phyloP scores from a whole-genome alignment of 2,113 vertebrate genomes.

The Gallinago media region DNA sequence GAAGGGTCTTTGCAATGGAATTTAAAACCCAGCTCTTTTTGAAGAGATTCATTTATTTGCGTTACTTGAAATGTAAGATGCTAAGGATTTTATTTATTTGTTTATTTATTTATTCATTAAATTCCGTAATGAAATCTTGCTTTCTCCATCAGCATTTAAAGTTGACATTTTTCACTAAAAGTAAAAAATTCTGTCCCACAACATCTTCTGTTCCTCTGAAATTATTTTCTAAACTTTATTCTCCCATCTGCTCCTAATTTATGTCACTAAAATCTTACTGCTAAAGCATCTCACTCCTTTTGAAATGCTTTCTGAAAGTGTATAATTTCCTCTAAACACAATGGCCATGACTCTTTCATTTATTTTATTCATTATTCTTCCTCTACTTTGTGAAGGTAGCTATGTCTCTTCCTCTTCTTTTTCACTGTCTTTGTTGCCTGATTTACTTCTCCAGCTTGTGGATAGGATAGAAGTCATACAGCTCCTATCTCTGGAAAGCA shows the following conservation, averaged over 20 bases:
- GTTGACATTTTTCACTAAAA: background rate
- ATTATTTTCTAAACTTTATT: background rate
- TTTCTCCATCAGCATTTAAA: background rate
- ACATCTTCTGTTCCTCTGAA: background rate
- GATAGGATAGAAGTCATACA: background rate
- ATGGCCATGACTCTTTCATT: background rate
- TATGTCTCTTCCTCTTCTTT: background rate
- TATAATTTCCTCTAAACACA: background rate
- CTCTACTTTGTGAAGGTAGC: background rate
- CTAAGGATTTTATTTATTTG: background rate
- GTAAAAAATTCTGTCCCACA: background rate
- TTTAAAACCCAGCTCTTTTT: background rate
- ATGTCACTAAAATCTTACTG: background rate
- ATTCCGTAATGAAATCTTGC: background rate
- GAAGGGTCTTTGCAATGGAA: background rate
- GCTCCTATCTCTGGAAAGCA: background rate
- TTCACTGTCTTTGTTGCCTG: background rate
- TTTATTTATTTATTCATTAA: background rate
- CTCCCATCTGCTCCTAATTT: background rate
- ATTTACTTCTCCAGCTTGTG: background rate
- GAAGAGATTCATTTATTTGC: background rate
- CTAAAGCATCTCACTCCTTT: background rate
- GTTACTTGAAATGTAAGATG: background rate
- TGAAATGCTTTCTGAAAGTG: background rate
- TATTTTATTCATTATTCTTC: background rate